Evolutionary conservation across 2,888 invertebrate species (phyloP).

Genomic region (Drosophila eohydei): DNA sequence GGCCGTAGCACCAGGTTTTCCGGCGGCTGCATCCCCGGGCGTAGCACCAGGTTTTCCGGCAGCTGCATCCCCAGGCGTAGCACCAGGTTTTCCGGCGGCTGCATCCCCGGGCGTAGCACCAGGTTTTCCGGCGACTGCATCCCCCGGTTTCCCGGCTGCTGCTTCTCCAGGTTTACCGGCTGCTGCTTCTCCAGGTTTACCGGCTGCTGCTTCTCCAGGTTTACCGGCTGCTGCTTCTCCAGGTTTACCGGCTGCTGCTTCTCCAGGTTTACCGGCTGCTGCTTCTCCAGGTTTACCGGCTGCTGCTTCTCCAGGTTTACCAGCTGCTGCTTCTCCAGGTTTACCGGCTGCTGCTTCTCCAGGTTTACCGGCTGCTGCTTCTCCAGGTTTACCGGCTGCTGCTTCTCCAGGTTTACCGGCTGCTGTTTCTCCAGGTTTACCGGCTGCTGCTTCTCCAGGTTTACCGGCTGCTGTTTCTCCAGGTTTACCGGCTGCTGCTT

Average conservation of each 20-base stretch:
- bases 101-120: not conserved
- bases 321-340: not conserved
- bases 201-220: not conserved
- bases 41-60: conserved; percentile 7
- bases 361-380: not conserved
- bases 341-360: not conserved
- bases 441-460: not conserved
- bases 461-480: not conserved
- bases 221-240: not conserved
- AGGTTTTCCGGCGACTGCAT: not conserved
- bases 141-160: not conserved
- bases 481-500: not conserved
- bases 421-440: conserved; percentile 3
- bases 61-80: not conserved
- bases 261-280: conserved; percentile 2
- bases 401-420: conserved; percentile 5
- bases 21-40: not conserved
- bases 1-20: no score
- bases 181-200: not conserved
- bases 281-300: not conserved
- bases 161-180: not conserved
- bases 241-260: not conserved
- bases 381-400: not conserved
- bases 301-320: not conserved
- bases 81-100: conserved; percentile 6